Conservation (phyloP, 2,797 vertebrate genomes). For the Gambelia wislizenii region DNA sequence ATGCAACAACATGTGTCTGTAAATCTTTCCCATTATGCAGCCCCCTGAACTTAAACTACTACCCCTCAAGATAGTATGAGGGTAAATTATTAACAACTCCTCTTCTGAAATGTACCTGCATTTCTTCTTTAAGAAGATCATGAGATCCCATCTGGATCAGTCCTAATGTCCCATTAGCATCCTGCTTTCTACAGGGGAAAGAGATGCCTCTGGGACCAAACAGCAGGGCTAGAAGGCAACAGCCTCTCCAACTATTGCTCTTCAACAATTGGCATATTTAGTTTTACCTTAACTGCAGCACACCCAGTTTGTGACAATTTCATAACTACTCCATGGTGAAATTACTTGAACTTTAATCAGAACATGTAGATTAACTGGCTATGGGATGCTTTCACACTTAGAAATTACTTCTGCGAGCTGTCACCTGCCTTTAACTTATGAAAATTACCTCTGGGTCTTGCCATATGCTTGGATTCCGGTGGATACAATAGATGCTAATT, state of each 20-base stretch:
- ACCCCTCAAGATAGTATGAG: not conserved
- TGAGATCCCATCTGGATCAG: too few species aligned
- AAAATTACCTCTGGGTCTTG: slow-evolving; percentile 56
- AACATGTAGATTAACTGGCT: not conserved
- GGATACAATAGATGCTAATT: slow-evolving; percentile 43
- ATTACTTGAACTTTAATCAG: not conserved
- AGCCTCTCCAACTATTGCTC: not conserved
- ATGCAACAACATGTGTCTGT: not conserved
- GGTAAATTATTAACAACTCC: too few species aligned
- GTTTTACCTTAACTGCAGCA: not conserved
- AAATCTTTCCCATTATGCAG: not conserved
- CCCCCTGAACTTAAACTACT: not conserved
- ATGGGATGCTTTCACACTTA: not conserved
- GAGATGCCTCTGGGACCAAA: not conserved
- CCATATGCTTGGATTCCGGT: slow-evolving; percentile 48
- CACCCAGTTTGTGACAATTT: not conserved
- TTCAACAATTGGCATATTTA: not conserved
- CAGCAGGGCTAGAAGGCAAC: too few species aligned
- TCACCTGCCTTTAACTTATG: not conserved
- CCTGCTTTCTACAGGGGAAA: not conserved
- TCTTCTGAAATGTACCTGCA: not conserved
- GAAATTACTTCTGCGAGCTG: not conserved
- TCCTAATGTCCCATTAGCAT: not conserved
- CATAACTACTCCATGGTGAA: too few species aligned
- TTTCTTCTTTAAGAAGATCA: not conserved